A percentile compares a stretch with the other conserved stretches of the same genome.
These are phyloP conservation scores for Yponomeuta plumbellus DNA, from an alignment of 2,888 invertebrate species.

Conservation along the genomic window DNA sequence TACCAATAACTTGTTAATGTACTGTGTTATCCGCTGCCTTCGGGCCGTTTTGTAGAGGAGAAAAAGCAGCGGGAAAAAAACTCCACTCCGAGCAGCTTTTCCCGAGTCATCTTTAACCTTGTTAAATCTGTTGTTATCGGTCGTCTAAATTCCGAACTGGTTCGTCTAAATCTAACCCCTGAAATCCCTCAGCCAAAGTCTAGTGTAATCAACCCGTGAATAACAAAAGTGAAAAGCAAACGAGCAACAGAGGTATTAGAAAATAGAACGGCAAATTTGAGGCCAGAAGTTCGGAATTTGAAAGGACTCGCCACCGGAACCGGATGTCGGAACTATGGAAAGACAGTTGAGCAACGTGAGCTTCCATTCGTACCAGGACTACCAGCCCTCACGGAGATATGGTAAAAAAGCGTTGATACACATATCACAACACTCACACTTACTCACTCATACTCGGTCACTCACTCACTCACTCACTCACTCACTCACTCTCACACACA, in stretches of 20 bases:
- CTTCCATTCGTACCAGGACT: conserved; percentile 65
- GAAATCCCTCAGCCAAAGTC: neutral
- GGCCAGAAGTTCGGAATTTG: neutral
- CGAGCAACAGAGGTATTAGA: neutral
- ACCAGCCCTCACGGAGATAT: conserved; percentile 63
- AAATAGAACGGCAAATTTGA: conserved; percentile 6
- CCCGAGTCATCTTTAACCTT: no score
- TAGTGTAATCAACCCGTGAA: neutral
- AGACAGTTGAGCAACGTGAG: conserved; percentile 69
- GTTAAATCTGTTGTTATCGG: no score
- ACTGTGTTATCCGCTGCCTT: no score
- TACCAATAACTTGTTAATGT: no score
- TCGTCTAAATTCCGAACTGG: no score
- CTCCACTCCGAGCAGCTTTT: no score
- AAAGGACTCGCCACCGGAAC: neutral
- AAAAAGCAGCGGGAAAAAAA: no score
- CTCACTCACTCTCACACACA: no score
- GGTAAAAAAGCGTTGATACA: conserved; percentile 37
- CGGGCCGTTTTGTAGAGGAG: no score
- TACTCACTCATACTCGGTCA: no score
- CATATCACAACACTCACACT: neutral
- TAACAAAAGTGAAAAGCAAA: conserved; percentile 4
- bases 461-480: no score
- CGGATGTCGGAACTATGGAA: conserved; percentile 31
- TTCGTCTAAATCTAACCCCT: neutral